These are phyloP conservation scores for Encarsia formosa DNA, from an alignment of 2,888 invertebrate genomes.

Conservation along the genomic window DNA sequence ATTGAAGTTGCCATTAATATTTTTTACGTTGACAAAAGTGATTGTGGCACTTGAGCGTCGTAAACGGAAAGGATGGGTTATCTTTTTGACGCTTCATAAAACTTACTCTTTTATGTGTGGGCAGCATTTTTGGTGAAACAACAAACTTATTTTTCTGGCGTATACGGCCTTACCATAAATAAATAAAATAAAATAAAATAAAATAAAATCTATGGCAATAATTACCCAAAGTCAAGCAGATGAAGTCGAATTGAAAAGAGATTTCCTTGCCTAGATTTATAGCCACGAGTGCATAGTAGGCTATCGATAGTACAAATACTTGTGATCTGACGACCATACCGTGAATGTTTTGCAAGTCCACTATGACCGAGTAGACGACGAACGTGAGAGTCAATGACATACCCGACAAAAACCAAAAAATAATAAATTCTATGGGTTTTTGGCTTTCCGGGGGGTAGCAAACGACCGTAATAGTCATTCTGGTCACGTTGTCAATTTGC, in stretches of 20 bases:
- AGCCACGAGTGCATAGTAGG: conserved; percentile 36
- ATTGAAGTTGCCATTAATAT: no score
- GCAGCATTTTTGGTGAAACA: no score
- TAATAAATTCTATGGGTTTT: conserved; percentile 27
- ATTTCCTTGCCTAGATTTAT: conserved; percentile 31
- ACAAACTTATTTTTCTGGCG: no score
- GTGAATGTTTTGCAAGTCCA: conserved; percentile 42
- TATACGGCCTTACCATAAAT: background rate
- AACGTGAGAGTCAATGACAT: conserved; percentile 40
- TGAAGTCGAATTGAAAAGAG: background rate
- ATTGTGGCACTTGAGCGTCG: no score
- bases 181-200: background rate
- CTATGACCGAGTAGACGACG: conserved; percentile 39
- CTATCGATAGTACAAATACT: conserved; percentile 36
- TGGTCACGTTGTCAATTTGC: conserved; percentile 6
- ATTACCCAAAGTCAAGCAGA: conserved; percentile 28
- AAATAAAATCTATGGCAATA: background rate
- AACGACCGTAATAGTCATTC: conserved; percentile 11
- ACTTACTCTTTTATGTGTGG: no score
- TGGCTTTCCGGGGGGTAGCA: conserved; percentile 9
- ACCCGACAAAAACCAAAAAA: conserved; percentile 35
- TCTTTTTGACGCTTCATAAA: no score
- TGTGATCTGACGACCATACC: conserved; percentile 41
- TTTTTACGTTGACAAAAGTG: no score
- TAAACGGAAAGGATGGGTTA: no score